Evolutionary conservation across 2,113 vertebrate genomes (phyloP), one percentile per base, ranked within the genome.

Genomic region (Tetrao urogallus): DNA sequence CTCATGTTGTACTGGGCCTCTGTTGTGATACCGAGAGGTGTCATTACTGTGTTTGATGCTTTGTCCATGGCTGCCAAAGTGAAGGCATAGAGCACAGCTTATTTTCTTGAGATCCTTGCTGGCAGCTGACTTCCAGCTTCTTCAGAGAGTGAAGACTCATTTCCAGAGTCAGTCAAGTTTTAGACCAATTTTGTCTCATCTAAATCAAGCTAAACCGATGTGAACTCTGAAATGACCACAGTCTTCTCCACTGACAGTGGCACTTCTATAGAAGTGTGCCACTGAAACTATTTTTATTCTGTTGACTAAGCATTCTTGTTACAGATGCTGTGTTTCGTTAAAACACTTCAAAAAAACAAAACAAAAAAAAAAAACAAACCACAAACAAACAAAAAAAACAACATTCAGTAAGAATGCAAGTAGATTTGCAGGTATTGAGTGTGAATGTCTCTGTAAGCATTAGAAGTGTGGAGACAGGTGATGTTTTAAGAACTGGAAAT

Each of bases 1-100:
- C 11, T 38, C 48, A 36, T 36, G 15, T 38, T 48, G n/a, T 43
- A 50, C 42, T 40, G 13, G 11, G 24, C 6, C 79, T 12, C 25
- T 36, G 86, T 54, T 18, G 30, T 11, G 10, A 1, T 36, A 6
- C 57, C 1, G 2, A 36, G 27, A 63, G 8, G 1, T 22, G 4
- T n/a, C 20, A 32, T 16, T 5, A 13, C 14, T 50, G 75, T 48
- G 18, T 36, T 36, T 36, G 10, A 4, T 3, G 2, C 28, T 82
- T 74, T 76, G 22, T 71, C 30, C 1, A 0, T 32, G 16, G 4
- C 28, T 79, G 58, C 2, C 32, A 60, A 2, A 19, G 7, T 15
- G n/a, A 73, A 20, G 2, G 8, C 36, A 30, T 17, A 66, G 2
- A 16, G 8, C 61, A 34, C 8, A 47, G 9, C 8, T 2, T 18